A percentile compares a stretch with the other conserved stretches of the same genome.
These are phyloP conservation scores for Catharus fuscescens DNA, from an alignment of 2,113 vertebrate genomes.

Conservation along the genomic window DNA sequence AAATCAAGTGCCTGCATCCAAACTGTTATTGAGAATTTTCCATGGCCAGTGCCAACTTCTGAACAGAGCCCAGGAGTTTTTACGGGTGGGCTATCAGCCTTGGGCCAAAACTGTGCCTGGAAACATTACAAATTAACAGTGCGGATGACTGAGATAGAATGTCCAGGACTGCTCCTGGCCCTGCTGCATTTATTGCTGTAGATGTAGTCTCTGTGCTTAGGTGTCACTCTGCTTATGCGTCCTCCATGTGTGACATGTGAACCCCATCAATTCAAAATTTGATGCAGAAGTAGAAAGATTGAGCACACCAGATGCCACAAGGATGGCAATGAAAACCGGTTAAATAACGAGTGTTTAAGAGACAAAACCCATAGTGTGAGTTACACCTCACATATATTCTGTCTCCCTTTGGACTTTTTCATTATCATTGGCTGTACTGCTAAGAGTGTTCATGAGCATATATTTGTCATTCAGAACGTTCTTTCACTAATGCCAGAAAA, in stretches of 20 bases:
- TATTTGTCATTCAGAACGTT: not conserved
- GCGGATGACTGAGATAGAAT: not conserved
- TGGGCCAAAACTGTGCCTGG: not conserved
- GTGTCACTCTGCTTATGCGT: not conserved
- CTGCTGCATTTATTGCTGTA: not conserved
- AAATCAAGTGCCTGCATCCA: not conserved
- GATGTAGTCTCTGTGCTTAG: not conserved
- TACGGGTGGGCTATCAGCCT: not conserved
- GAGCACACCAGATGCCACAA: not conserved
- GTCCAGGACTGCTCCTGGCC: not conserved
- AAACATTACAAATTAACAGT: not conserved
- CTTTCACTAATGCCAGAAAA: not conserved
- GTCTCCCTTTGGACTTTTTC: not conserved
- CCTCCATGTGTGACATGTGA: not conserved
- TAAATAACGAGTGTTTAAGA: not conserved
- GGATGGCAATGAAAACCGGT: not conserved
- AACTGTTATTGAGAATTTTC: not conserved
- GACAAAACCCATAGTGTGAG: not conserved
- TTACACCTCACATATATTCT: not conserved
- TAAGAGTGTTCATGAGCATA: not conserved
- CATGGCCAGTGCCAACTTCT: not conserved
- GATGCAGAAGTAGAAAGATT: not conserved
- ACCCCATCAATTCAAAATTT: not conserved
- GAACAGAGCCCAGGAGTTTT: not conserved
- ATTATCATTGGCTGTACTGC: not conserved